phyloP scores from a whole-genome alignment of 2,797 vertebrate species.

The Bradypodion ventrale region DNA sequence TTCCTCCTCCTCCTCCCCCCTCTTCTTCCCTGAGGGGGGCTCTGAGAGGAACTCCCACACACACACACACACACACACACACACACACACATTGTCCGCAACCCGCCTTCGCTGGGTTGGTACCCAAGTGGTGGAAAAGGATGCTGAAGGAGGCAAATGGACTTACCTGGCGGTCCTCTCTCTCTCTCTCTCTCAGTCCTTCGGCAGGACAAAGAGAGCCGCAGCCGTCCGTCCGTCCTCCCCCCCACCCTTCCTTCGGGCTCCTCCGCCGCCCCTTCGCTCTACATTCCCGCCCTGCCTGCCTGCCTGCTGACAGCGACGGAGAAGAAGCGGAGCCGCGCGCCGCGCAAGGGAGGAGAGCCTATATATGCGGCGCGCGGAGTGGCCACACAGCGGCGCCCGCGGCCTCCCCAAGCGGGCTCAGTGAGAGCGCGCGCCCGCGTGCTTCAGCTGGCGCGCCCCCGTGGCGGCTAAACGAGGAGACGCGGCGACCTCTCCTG shows the following conservation, averaged over 20 bases:
- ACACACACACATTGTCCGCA: too few species aligned
- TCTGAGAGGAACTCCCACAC: not conserved
- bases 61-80: too few species aligned
- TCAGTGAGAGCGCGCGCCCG: not conserved
- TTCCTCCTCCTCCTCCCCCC: not conserved
- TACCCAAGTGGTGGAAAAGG: constrained; percentile 9
- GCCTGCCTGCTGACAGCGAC: constrained; percentile 16
- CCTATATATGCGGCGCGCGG: constrained; percentile 26
- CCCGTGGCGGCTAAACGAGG: not conserved
- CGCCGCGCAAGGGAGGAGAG: not conserved
- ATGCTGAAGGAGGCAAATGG: not conserved
- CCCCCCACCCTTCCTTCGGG: not conserved
- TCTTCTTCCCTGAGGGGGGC: not conserved
- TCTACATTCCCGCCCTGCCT: constrained; percentile 18
- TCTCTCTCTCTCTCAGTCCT: not conserved
- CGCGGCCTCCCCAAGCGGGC: constrained; percentile 6
- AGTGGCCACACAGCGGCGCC: constrained; percentile 34
- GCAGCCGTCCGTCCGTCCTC: too few species aligned
- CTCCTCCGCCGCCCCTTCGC: fast-evolving
- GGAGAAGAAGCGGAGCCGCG: not conserved
- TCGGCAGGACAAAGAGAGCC: constrained; percentile 26
- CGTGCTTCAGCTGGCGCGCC: not conserved
- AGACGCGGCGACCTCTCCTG: constrained; percentile 38
- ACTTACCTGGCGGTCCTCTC: constrained; percentile 21
- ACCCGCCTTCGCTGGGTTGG: not conserved